Evolutionary conservation across 2,797 vertebrate genomes (phyloP), one percentile per base, ranked within the genome.

Genomic region (Tokudaia tokunoshimensis): DNA sequence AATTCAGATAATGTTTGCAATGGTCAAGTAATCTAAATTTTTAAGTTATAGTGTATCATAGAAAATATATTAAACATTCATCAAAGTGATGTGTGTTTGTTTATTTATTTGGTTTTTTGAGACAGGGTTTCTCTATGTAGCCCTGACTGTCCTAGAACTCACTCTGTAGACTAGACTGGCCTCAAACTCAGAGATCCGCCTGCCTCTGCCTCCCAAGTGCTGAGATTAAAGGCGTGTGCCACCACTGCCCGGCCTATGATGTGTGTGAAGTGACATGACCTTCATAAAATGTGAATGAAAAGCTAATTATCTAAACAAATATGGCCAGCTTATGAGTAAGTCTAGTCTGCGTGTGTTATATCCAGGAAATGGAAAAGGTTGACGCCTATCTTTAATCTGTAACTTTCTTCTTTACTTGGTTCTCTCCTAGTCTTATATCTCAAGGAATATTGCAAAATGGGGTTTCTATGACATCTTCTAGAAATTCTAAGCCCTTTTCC

Each of bases 251-350:
- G 52, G 52, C 50, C 52, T 52, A 52, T 52, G 12, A 52, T 52
- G 52, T 52, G 11, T 52, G 52, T 52, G 13, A 11, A 95, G 86
- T 61, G 80, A 92, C n/a, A 47, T 92, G 44, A 22, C 47, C 81
- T 89, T 91, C 44, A 94, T 78, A 70, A 92, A 75, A 29, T 92
- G 17, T 88, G 26, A 88, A 52, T 89, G 44, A 50, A 72, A 76
- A 92, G 34, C 65, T 52, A 34, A 87, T n/a, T 7, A 37, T 37
- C 13, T 52, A 72, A 87, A 55, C 20, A 57, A 19, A 52, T 57
- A 47, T 20, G 47, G 74, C 63, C 44, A 59, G 19, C 70, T 61
- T 83, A 17, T 94, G 80, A 93, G 31, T 87, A 52, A 37, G 26
- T 85, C 26, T 81, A 13, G 47, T 55, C 26, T 90, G 75, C 70